These are phyloP conservation scores for Phenganax subtilis DNA, from an alignment of 92 coral and sea anemone species.

Conservation along the genomic window DNA sequence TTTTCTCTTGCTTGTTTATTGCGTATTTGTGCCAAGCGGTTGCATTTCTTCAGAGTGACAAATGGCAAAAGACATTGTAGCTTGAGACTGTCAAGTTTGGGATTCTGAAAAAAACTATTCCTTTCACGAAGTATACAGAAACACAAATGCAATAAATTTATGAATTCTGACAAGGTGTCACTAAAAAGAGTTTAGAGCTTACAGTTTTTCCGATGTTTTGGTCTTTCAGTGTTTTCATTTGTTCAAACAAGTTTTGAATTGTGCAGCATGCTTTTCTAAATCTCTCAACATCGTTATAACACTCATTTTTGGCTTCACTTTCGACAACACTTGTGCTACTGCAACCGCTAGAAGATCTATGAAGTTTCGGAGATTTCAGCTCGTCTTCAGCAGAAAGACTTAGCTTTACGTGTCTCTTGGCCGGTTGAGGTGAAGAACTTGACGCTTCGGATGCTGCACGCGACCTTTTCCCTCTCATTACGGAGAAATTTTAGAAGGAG, in stretches of 20 bases:
- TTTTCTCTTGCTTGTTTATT: conserved; percentile 81
- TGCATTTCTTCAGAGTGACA: conserved; percentile 70
- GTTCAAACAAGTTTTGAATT: conserved; percentile 70
- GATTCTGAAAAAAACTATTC: conserved; percentile 40
- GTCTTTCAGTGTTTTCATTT: conserved; percentile 68
- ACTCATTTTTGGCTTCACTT: conserved; percentile 63
- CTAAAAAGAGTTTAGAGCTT: conserved; percentile 2
- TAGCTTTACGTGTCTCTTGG: neutral
- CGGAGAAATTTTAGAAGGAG: neutral
- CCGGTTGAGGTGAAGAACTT: conserved; percentile 5
- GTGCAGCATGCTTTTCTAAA: conserved; percentile 77
- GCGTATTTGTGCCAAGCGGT: conserved; percentile 77
- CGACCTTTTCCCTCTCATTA: conserved; percentile 12
- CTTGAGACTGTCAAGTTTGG: conserved; percentile 62
- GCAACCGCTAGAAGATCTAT: neutral
- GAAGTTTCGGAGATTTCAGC: neutral
- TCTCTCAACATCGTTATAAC: conserved; percentile 60
- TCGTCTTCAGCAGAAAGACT: neutral
- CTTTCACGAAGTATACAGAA: neutral
- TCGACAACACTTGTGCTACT: conserved; percentile 47
- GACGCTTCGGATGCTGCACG: conserved; percentile 20
- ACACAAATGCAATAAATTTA: neutral
- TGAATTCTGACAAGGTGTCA: neutral
- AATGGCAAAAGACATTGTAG: conserved; percentile 78
- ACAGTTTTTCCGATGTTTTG: conserved; percentile 52